A percentile compares a stretch with the other conserved stretches of the same genome.
Evolutionary conservation across 2,888 invertebrate genomes (phyloP).

Genomic region (Drosophila affinis): DNA sequence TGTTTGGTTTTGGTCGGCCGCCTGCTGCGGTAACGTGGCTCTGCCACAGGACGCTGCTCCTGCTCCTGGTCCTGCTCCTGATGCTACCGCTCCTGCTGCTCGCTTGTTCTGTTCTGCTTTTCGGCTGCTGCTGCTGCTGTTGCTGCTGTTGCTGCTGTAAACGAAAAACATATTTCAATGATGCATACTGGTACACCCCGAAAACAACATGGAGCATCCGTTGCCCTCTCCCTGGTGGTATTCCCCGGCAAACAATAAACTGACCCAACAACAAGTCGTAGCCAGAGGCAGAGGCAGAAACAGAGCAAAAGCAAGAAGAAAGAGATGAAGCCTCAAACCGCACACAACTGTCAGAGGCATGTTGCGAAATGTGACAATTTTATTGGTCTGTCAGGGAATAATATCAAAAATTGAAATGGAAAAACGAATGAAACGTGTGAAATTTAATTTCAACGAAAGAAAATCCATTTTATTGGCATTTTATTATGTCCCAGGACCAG

Average conservation of each 20-base stretch:
- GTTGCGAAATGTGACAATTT: constrained; percentile 72
- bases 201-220: constrained; percentile 53
- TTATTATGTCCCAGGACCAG: not conserved
- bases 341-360: constrained; percentile 67
- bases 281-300: constrained; percentile 5
- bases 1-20: constrained; percentile 54
- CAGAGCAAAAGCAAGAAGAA: constrained; percentile 14
- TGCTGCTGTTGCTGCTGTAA: constrained; percentile 35
- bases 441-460: not conserved
- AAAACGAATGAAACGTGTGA: not conserved
- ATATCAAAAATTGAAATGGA: constrained; percentile 21
- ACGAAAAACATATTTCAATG: constrained; percentile 69
- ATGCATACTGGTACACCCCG: constrained; percentile 42
- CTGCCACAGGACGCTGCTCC: constrained; percentile 37
- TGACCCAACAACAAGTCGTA: constrained; percentile 54
- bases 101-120: no score
- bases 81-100: not conserved
- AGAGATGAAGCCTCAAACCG: constrained; percentile 34
- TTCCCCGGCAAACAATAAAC: constrained; percentile 38
- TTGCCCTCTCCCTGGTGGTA: not conserved
- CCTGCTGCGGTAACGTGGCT: constrained; percentile 63
- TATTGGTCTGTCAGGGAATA: constrained; percentile 63
- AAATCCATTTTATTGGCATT: not conserved
- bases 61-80: constrained; percentile 16
- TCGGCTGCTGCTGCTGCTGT: constrained; percentile 28